Evolutionary conservation across 1,140 invertebrate species (phyloP).

Genomic region (Apolygus lucorum): DNA sequence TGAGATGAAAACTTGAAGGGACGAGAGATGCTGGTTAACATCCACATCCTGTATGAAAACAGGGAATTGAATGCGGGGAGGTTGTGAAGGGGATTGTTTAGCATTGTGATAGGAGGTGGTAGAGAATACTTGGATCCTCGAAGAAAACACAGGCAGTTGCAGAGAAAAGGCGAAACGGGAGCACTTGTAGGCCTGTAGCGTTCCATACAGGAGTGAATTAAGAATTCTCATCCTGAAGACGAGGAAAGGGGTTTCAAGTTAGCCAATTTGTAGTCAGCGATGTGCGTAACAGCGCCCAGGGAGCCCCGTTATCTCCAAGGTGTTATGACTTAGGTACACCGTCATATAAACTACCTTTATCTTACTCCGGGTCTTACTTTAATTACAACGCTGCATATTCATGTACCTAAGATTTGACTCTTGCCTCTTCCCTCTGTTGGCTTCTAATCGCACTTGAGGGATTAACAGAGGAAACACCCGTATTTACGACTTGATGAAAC

Average conservation of each 20-base stretch:
- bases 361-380: conserved; percentile 7
- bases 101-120: conserved; percentile 2
- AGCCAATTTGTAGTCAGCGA: conserved; percentile 12
- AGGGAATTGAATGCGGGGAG: neutral
- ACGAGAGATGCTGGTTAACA: too few relatives aligned
- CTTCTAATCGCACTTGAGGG: conserved; percentile 12
- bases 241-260: conserved; percentile 5
- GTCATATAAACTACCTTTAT: conserved; percentile 17
- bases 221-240: conserved; percentile 4
- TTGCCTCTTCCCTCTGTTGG: neutral
- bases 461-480: conserved; percentile 16
- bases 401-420: conserved; percentile 15
- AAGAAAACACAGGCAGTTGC: neutral
- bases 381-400: conserved; percentile 11
- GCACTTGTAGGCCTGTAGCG: neutral
- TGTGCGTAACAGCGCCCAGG: conserved; percentile 5
- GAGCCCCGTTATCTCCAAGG: neutral
- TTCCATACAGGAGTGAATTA: conserved; percentile 4
- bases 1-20: too few relatives aligned
- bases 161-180: conserved; percentile 6
- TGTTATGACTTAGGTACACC: conserved; percentile 16
- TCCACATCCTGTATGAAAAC: too few relatives aligned
- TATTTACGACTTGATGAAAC: conserved; percentile 16
- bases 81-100: neutral
- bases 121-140: neutral